Conservation (phyloP, 2,888 invertebrate species). For the Ischnura elegans region DNA sequence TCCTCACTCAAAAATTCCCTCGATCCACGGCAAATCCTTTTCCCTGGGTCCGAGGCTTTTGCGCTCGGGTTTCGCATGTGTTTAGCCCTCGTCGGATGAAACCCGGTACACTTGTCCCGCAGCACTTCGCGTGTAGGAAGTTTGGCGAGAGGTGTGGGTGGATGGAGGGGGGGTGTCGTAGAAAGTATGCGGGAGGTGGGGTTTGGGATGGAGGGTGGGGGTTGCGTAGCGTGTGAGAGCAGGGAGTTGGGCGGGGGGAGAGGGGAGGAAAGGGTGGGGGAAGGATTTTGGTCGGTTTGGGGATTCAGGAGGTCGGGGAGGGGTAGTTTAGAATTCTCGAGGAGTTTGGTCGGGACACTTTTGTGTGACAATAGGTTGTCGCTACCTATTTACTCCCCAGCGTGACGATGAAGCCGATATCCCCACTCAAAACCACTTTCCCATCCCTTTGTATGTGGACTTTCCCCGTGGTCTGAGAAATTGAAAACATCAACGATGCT, state of each 20-base stretch:
- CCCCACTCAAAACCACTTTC: too few species aligned
- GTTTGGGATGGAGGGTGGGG: too few species aligned
- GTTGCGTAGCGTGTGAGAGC: background rate
- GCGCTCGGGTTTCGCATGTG: background rate
- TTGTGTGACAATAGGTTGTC: too few species aligned
- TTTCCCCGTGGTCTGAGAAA: too few species aligned
- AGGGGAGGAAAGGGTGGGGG: background rate
- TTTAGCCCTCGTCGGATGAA: background rate
- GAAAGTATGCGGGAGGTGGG: background rate
- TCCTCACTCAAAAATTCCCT: background rate
- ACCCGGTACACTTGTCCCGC: slow-evolving; percentile 25
- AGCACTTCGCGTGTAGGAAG: slow-evolving; percentile 21
- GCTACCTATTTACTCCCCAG: too few species aligned
- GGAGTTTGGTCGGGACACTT: too few species aligned
- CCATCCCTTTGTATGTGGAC: too few species aligned
- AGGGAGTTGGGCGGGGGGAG: background rate
- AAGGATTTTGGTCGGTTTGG: background rate
- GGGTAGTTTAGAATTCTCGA: background rate
- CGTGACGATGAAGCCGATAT: too few species aligned
- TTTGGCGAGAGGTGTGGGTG: background rate
- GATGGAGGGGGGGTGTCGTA: too few species aligned
- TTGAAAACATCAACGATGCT: too few species aligned
- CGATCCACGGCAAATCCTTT: background rate
- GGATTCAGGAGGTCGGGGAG: background rate
- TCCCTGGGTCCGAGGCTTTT: background rate